Base-by-base conservation (phyloP, 2,888 invertebrate genomes). In the Nephrotoma flavescens region DNA sequence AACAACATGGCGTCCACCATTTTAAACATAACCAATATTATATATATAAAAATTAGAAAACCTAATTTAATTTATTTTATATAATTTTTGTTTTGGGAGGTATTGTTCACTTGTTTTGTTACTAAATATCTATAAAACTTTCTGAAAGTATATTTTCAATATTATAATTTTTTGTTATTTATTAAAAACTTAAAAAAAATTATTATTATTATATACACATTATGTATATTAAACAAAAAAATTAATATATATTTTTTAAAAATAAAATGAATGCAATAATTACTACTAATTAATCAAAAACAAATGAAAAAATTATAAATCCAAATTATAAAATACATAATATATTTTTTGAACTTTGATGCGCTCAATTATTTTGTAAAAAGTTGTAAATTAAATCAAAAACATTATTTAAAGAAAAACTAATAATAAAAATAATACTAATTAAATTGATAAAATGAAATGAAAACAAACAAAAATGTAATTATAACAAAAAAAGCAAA, bases 301-400 rank as follows among this genome's bases (percentile, higher is more conserved):
- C 31, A 31, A 31, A 31, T 15, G 19, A 31, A 83, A 83, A 12
- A 83, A 83, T 12, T 42, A 83, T 83, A 57, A 57, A 57, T 57
- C 52, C 52, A 83, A 83, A 41, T 31, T 83, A 83, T 83, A 41
- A 31, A 83, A 85, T 42, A 42, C 31, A 31, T 31, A 31, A 31
- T 85, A 85, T 85, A 85, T 85, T 85, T 85, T 85, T 85, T 85
- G 85, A 85, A 85, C 85, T 85, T 57, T 85, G 85, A 85, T 85
- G 85, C 85, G 85, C 85, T 85, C 85, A 85, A 85, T 85, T 85
- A 85, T 85, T 85, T 85, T 85, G 85, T 85, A 85, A 85, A 85
- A 85, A 85, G 85, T 85, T 85, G 85, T 85, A 85, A 42, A 85
- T 42, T 85, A 42, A 42, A 42, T n/a, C 41, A 42, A 85, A 83